phyloP scores from a whole-genome alignment of 2,113 vertebrate genomes.

The Noctilio leporinus region DNA sequence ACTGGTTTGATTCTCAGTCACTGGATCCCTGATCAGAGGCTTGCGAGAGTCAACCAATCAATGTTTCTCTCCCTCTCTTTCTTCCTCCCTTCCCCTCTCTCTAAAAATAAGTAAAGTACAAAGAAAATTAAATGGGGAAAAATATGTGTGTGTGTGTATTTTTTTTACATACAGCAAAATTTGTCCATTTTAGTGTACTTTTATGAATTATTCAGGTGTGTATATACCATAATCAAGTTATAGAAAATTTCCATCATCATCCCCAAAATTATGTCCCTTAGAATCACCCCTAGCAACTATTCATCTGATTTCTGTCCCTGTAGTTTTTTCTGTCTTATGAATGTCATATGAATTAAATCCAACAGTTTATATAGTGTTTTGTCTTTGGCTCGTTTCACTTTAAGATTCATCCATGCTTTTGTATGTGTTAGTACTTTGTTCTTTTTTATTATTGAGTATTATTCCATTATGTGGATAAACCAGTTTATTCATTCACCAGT shows the following conservation, averaged over 20 bases:
- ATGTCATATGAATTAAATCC: neutral
- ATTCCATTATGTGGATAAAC: neutral
- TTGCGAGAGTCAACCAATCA: no score
- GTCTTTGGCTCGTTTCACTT: neutral
- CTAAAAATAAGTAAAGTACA: no score
- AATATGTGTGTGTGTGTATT: no score
- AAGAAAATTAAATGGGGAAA: no score
- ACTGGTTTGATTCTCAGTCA: no score
- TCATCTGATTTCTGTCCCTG: neutral
- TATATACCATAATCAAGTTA: neutral
- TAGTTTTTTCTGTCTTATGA: neutral
- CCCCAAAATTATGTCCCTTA: neutral
- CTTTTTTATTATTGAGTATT: slow-evolving; percentile 2
- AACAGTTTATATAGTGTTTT: neutral
- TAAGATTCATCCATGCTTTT: neutral
- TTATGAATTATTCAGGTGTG: neutral
- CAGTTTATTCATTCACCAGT: neutral
- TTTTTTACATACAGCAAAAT: neutral
- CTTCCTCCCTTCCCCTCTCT: no score
- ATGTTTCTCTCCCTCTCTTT: no score
- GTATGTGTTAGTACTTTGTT: neutral
- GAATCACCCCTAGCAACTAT: neutral
- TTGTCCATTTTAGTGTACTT: neutral
- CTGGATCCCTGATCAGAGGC: no score
- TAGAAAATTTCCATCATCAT: neutral